Base-by-base conservation (phyloP, 2,888 invertebrate genomes). In the Trachelus troglodyta region DNA sequence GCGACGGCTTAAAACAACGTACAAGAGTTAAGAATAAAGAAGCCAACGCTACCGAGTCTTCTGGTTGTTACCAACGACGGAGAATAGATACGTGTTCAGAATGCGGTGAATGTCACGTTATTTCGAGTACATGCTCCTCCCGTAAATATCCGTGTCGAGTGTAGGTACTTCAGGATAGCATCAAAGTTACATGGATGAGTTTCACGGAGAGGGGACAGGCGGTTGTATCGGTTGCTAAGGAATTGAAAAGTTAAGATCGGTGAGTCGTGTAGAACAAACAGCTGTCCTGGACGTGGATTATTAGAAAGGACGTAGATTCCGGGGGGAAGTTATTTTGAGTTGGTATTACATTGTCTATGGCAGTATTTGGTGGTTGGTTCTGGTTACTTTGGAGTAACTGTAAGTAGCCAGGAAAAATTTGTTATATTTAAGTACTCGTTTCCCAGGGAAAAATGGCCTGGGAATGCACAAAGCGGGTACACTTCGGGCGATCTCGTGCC, bases 11-110 rank as follows among this genome's bases (percentile, higher is more conserved):
- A 37, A 76, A 69, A 31, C 68, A 73, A 40, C 79, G 31, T 31
- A 74, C 34, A 80, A 75, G 74, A 80, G 77, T 40, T 78, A 73
- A 79, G 30, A 77, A 71, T 73, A 78, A 76, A 75, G 76, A 40
- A 78, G 79, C 75, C 74, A 77, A 77, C 75, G 79, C 76, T 73
- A 77, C 79, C 80, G 81, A 81, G 80, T 83, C 31, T 68, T 31
- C 30, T 75, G 56, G 23, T 1, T 56, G 56, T 1, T 23, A 56
- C 56, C 56, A 23, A 23, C 56, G 56, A 56, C 56, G 23, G 9
- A 9, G 56, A 56, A 23, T 56, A 56, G 56, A 56, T 56, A 56
- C 56, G 23, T 56, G 56, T 56, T 56, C 56, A 9, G 56, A 56
- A 56, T 56, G 56, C 23, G 56, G 23, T 23, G 56, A 23, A 56